These are phyloP conservation scores for Thinocorus orbignyianus DNA, from an alignment of 2,113 vertebrate genomes.

Conservation along the genomic window DNA sequence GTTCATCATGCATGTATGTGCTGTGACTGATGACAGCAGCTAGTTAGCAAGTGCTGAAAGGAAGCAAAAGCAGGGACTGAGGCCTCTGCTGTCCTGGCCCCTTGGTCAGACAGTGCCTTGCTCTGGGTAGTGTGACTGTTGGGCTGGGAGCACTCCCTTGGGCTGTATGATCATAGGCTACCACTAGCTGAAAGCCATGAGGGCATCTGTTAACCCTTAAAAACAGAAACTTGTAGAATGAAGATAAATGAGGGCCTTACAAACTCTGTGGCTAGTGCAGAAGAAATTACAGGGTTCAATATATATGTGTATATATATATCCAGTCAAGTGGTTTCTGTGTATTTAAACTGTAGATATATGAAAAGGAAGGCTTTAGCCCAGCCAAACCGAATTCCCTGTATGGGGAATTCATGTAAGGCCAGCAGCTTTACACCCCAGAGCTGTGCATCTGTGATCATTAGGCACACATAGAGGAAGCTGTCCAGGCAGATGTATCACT, in stretches of 20 bases:
- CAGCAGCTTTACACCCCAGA: neutral
- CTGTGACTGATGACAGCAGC: neutral
- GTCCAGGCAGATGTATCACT: neutral
- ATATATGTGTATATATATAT: neutral
- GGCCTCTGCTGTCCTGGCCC: neutral
- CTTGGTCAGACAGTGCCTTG: neutral
- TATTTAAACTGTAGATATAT: neutral
- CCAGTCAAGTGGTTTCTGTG: neutral
- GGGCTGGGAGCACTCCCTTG: neutral
- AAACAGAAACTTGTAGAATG: neutral
- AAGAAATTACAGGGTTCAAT: neutral
- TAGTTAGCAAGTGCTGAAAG: neutral
- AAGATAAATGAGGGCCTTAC: neutral
- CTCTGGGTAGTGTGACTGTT: accelerated
- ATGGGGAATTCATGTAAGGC: neutral
- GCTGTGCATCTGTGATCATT: neutral
- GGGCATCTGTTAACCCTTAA: slow-evolving; percentile 4
- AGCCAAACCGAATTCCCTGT: neutral
- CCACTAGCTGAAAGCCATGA: neutral
- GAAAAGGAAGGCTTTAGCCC: neutral
- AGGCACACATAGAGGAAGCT: neutral
- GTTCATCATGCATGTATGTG: accelerated
- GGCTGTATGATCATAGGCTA: neutral
- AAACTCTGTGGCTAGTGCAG: neutral
- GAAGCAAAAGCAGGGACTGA: accelerated